Evolutionary conservation across 2,113 vertebrate genomes (phyloP), one percentile per base, ranked within the genome.

Genomic region (Dunckerocampus dactyliophorus): DNA sequence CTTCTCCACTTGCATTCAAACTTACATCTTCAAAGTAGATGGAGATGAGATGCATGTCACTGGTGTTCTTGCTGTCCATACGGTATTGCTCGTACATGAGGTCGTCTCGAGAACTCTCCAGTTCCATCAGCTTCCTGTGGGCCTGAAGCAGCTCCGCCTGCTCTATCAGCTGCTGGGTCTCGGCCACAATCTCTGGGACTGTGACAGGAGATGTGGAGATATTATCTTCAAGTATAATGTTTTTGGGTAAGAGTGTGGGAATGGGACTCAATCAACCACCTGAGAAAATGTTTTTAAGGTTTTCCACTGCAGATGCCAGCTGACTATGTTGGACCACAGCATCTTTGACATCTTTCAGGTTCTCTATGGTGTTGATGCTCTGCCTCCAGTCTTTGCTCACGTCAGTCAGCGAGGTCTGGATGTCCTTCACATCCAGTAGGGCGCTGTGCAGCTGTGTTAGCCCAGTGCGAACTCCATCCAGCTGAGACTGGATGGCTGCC

Each of bases 201-300:
- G 79, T 4, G n/a, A 20, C 34, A 20, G n/a, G 28, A 19, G 17
- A 42, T 19, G 31, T 17, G 9, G 17, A 4, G 4, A 10, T 12
- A 17, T 21, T 43, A 46, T 14, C 11, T 1, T 14, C 1, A 42
- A 42, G 39, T 59, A 4, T 12, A 59, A 42, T 47, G 2, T n/a
- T 17, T 21, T 43, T 13, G 8, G 4, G 50, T 17, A 5, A 39
- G 7, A 24, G 4, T 8, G 21, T 39, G 6, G 7, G 31, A 8
- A 34, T 8, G 31, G 31, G 31, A 34, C 1, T 5, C 31, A 7
- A 34, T 57, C 22, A 47, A 20, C 51, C 4, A 98, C 96, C 96
- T 71, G 97, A 98, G 83, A 99, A 99, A 57, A 99, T 99, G 82
- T 97, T 99, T 82, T 99, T 99, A 14, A 99, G 95, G 82, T 99